Evolutionary conservation across 37 sponge, comb jelly and placozoan genomes (phyloP), one percentile per base, ranked within the genome.

Genomic region (Ephydatia muelleri): DNA sequence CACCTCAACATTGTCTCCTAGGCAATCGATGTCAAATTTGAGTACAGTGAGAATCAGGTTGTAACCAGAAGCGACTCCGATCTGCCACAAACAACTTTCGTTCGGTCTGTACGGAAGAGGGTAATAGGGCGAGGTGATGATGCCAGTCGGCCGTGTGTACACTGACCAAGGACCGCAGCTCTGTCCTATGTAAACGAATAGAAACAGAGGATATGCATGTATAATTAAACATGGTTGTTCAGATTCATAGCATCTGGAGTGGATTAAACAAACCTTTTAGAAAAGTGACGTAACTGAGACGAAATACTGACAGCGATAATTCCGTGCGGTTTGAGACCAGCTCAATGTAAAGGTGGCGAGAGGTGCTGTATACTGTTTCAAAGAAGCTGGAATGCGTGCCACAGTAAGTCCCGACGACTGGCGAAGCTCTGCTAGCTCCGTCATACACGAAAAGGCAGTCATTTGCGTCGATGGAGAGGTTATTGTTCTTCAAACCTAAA

Each of bases 51-150:
- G 38, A 6, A 65, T 22, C n/a, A 91, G 23, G 0, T 73, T 73
- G 34, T 83, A 65, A 1, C 69, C 68, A 22, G 83, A 68, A 34
- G 29, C 13, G 28, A 86, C 83, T 1, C 27, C 0, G 6, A 91
- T 86, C 26, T 67, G 28, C 33, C 85, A 91, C 8, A 38, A 47
- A 71, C 91, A 91, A 0, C 16, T 65, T 3, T 77, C 49, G 28
- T 43, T n/a, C 29, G 87, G 87, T 71, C 68, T 49, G 38, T 86
- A 91, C 68, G 36, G 68, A 3, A 91, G 31, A 37, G 91, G 91
- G 67, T 83, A 82, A 19, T 91, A 83, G 31, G 91, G 91, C 2
- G 91, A 91, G 37, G 86, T 76, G 67, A 91, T 91, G 16, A 86
- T 71, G 22, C 78, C 87, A 27, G 80, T 86, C 0, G 72, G 83